Conservation (phyloP, 2,797 vertebrate species). For the Urophycis tenuis region DNA sequence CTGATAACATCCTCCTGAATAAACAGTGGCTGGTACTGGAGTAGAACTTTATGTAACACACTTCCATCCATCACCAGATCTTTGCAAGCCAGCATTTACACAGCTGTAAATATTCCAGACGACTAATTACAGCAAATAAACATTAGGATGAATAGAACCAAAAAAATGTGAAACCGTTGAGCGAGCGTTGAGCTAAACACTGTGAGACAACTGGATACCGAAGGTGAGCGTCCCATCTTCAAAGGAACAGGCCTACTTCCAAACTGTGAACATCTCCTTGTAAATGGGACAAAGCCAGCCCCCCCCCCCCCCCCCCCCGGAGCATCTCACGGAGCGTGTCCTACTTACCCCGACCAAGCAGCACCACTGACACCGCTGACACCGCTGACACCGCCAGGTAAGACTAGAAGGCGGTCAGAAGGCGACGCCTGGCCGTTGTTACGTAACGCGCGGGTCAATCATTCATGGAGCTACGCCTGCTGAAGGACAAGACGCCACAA, state of each 20-base stretch:
- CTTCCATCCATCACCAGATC: slow-evolving; percentile 3
- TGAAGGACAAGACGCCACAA: slow-evolving; percentile 46
- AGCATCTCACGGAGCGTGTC: slow-evolving; percentile 26
- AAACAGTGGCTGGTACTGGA: slow-evolving; percentile 16
- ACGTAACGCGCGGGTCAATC: slow-evolving; percentile 55
- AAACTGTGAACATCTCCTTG: slow-evolving; percentile 7
- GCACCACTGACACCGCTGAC: slow-evolving; percentile 23
- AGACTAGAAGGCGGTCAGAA: slow-evolving; percentile 40
- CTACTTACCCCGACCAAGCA: slow-evolving; percentile 41
- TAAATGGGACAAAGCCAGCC: background rate
- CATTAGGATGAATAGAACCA: too few species aligned
- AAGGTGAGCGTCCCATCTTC: too few species aligned
- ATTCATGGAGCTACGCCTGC: slow-evolving; percentile 54
- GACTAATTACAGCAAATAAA: slow-evolving; percentile 27
- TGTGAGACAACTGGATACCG: too few species aligned
- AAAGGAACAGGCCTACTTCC: background rate
- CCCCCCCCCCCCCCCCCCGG: background rate
- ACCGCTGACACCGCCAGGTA: slow-evolving; percentile 22
- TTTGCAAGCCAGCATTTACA: slow-evolving; percentile 19
- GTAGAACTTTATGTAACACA: slow-evolving; percentile 28
- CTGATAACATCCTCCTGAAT: background rate
- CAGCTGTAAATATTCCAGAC: slow-evolving; percentile 28
- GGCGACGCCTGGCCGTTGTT: slow-evolving; percentile 33
- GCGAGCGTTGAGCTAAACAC: too few species aligned
- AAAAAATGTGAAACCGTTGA: too few species aligned